Base-by-base conservation (phyloP, 2,888 invertebrate genomes). In the Rhopalosiphum nymphaeae region DNA sequence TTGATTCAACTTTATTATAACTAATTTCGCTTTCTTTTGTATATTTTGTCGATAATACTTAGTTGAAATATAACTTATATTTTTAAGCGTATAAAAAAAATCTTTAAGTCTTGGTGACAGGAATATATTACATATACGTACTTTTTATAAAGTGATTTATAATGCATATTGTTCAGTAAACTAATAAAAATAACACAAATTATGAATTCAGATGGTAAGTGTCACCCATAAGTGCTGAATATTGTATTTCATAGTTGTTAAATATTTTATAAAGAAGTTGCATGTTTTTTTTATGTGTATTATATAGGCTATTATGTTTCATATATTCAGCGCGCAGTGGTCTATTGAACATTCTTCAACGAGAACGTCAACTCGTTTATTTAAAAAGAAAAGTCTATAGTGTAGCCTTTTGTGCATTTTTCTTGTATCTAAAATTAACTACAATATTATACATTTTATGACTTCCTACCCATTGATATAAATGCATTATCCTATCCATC, bases 171-270 rank as follows among this genome's bases (percentile, higher is more conserved):
- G 49, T 53, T 36, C 7, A 91, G 91, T 25, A 49, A 53, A n/a
- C 67, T 53, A 91, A 78, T 78, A 89, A 78, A 78, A 85, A 85
- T 46, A 61, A 86, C 57, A 86, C n/a, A 61, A 61, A 61, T 92
- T 92, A 61, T 92, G 25, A 86, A 92, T 86, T 92, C 57, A 46
- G n/a, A 29, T 36, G 21, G 44, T 57, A 57, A 57, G 57, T 57
- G 91, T 67, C 90, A 78, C 46, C 57, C 91, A 61, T 91, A 92
- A 92, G 91, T 92, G 86, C 91, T 86, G 44, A 87, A 92, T 86
- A 92, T 61, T 61, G 91, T 92, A 92, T 61, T 61, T n/a, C 46
- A 46, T 49, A 61, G 86, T 92, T 57, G 36, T 92, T 61, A 57
- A 86, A 92, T 92, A n/a, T 57, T 92, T 46, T 36, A 86, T 46